A percentile compares a stretch with the other conserved stretches of the same genome.
Conservation (phyloP, 2,113 vertebrate species). For the Epinephelus lanceolatus region DNA sequence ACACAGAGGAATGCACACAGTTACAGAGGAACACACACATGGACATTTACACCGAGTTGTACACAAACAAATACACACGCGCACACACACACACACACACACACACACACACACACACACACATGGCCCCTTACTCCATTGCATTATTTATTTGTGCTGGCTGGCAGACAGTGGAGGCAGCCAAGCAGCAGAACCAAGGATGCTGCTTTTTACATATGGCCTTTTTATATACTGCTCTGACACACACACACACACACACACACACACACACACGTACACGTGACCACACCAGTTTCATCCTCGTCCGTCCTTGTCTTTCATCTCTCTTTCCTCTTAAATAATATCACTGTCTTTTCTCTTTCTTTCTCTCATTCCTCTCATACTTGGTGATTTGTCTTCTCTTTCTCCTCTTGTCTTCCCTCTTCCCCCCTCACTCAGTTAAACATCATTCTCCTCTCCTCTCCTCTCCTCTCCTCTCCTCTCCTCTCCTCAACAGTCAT, state of each 20-base stretch:
- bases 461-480: neutral
- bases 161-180: constrained; percentile 52
- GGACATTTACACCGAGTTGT: neutral
- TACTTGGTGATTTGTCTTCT: constrained; percentile 23
- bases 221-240: constrained; percentile 54
- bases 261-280: constrained; percentile 26
- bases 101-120: neutral
- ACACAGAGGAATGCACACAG: neutral
- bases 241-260: constrained; percentile 23
- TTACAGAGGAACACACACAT: neutral
- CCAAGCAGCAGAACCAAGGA: constrained; percentile 46
- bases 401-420: constrained; percentile 1
- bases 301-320: constrained; percentile 41
- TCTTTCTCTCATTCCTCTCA: constrained; percentile 3
- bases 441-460: constrained; percentile 4
- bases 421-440: neutral
- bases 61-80: constrained; percentile 1
- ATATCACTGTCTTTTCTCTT: constrained; percentile 21
- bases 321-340: constrained; percentile 34
- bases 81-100: constrained; percentile 1
- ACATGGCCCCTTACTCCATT: constrained; percentile 31
- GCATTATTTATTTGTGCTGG: constrained; percentile 70
- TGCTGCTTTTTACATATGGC: constrained; percentile 59
- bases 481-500: neutral
- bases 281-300: constrained; percentile 6